phyloP scores from a whole-genome alignment of 2,888 invertebrate species.

The Megalurothrips usitatus region DNA sequence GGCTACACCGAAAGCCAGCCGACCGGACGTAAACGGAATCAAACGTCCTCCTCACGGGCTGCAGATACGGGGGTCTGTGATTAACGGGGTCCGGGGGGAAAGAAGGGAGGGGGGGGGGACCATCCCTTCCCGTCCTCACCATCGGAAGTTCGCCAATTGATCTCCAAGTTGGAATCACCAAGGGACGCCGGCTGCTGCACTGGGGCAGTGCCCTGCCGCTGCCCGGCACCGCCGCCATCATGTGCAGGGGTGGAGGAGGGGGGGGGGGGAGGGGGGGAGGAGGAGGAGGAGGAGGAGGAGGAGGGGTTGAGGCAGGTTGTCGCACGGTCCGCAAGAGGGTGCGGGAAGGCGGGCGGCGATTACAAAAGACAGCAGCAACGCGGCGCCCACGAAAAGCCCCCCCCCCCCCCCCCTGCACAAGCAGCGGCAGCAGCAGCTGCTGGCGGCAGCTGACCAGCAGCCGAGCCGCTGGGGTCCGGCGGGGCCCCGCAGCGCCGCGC shows the following conservation, averaged over 20 bases:
- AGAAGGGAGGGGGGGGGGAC: neutral
- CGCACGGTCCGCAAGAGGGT: neutral
- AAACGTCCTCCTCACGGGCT: too few species aligned
- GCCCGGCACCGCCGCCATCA: neutral
- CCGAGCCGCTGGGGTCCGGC: too few species aligned
- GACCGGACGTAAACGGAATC: too few species aligned
- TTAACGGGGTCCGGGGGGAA: neutral
- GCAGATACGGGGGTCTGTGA: too few species aligned
- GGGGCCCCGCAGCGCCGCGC: too few species aligned
- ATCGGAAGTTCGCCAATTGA: conserved; percentile 19
- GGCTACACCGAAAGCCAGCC: too few species aligned
- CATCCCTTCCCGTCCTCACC: neutral
- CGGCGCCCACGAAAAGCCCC: too few species aligned
- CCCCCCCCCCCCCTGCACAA: too few species aligned
- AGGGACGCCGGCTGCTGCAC: neutral
- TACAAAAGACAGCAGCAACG: too few species aligned
- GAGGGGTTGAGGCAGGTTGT: neutral
- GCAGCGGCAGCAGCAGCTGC: too few species aligned
- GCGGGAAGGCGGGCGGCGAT: neutral
- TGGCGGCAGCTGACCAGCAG: too few species aligned
- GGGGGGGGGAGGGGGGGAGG: neutral
- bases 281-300: neutral
- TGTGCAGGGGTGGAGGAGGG: neutral
- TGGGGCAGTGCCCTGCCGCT: neutral
- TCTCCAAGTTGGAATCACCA: conserved; percentile 16